Conservation (phyloP, 2,113 vertebrate genomes). For the Taxidea taxus region DNA sequence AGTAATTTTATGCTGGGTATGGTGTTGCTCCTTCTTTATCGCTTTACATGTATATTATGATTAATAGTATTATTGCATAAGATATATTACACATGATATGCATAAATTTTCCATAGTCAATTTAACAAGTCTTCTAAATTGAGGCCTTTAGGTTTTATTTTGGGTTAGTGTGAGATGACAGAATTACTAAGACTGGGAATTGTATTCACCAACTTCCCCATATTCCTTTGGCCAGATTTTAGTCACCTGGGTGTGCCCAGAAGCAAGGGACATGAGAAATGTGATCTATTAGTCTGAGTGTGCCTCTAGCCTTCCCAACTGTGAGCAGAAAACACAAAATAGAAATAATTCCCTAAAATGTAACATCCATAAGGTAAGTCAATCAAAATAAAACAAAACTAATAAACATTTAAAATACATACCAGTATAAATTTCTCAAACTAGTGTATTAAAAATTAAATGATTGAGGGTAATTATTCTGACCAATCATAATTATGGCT, state of each 20-base stretch:
- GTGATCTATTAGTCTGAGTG: too few relatives aligned
- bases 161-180: neutral
- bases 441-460: neutral
- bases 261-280: neutral
- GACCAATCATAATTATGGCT: neutral
- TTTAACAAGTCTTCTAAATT: neutral
- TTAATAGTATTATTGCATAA: neutral
- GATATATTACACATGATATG: neutral
- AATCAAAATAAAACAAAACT: neutral
- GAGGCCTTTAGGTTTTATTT: neutral
- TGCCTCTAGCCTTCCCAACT: neutral
- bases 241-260: neutral
- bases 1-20: neutral
- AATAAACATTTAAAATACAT: neutral
- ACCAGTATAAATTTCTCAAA: neutral
- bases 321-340: neutral
- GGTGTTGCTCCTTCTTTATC: neutral
- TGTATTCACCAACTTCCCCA: neutral
- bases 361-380: neutral
- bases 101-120: neutral
- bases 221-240: neutral
- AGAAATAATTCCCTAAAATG: neutral
- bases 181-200: neutral
- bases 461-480: neutral
- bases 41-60: neutral